These are phyloP conservation scores for Melanotaenia boesemani DNA, from an alignment of 2,797 vertebrate species.

Conservation along the genomic window DNA sequence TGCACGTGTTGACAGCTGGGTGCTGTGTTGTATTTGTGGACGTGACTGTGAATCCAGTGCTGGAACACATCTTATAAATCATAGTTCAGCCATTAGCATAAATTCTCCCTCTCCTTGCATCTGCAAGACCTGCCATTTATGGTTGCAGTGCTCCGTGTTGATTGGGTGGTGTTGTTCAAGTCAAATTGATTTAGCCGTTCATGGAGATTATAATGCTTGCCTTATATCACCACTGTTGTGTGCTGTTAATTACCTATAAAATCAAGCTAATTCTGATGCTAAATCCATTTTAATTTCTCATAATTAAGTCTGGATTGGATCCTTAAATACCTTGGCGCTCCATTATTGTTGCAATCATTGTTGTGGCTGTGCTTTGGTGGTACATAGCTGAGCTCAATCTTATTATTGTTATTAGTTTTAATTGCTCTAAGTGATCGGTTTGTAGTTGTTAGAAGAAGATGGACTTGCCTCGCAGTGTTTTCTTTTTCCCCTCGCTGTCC, in stretches of 20 bases:
- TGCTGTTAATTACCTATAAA: constrained; percentile 88
- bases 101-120: constrained; percentile 73
- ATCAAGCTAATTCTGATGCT: constrained; percentile 88
- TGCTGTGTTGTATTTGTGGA: constrained; percentile 74
- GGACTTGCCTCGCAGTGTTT: constrained; percentile 64
- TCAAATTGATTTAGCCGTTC: constrained; percentile 86
- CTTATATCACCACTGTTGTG: constrained; percentile 78
- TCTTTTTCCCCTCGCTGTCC: constrained; percentile 58
- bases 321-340: constrained; percentile 83
- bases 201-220: constrained; percentile 80
- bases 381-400: constrained; percentile 73
- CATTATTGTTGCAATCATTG: constrained; percentile 85
- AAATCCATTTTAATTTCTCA: constrained; percentile 88
- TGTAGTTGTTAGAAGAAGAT: constrained; percentile 75
- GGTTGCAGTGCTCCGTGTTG: constrained; percentile 56
- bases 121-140: constrained; percentile 77
- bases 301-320: constrained; percentile 88
- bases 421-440: constrained; percentile 84
- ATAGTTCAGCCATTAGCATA: constrained; percentile 80
- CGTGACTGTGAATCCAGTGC: constrained; percentile 72
- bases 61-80: constrained; percentile 81
- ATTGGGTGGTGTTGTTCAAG: constrained; percentile 81
- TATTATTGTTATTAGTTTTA: constrained; percentile 83
- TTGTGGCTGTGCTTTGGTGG: constrained; percentile 80
- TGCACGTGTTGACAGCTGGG: constrained; percentile 74